A percentile compares a stretch with the other conserved stretches of the same genome.
Evolutionary conservation across 2,888 invertebrate genomes (phyloP).

Genomic region (Exocentrus adspersus): DNA sequence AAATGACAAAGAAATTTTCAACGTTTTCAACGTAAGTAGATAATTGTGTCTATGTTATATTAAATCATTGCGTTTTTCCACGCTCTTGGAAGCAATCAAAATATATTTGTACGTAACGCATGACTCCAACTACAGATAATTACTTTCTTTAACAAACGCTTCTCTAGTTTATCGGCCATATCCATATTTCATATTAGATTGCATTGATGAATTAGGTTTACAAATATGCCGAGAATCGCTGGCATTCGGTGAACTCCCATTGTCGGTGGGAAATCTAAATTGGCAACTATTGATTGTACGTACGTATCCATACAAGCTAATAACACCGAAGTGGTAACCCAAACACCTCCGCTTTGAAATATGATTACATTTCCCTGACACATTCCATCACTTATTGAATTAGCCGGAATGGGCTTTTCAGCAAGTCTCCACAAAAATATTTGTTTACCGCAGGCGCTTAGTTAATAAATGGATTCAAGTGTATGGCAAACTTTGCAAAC

Average conservation of each 20-base stretch:
- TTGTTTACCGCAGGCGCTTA: background rate
- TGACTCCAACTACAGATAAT: no score
- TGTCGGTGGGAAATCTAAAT: constrained; percentile 13
- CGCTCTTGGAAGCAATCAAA: no score
- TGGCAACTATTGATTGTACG: constrained; percentile 15
- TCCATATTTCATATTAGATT: background rate
- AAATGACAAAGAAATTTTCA: no score
- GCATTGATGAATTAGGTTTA: background rate
- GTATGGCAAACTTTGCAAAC: background rate
- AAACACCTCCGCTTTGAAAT: constrained; percentile 15
- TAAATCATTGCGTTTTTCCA: no score
- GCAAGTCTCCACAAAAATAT: background rate
- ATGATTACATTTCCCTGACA: constrained; percentile 15
- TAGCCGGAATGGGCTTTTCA: background rate
- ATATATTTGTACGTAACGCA: no score
- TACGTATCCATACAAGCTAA: constrained; percentile 11
- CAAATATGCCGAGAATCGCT: background rate
- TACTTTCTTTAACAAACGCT: no score
- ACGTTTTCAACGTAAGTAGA: no score
- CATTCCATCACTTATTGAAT: constrained; percentile 10
- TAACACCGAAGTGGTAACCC: constrained; percentile 14
- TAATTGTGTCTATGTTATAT: no score
- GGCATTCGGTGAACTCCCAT: constrained; percentile 8
- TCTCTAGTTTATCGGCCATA: no score
- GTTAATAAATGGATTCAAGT: background rate